Conservation (phyloP, 1,140 invertebrate species). For the Globodera ellingtonae region DNA sequence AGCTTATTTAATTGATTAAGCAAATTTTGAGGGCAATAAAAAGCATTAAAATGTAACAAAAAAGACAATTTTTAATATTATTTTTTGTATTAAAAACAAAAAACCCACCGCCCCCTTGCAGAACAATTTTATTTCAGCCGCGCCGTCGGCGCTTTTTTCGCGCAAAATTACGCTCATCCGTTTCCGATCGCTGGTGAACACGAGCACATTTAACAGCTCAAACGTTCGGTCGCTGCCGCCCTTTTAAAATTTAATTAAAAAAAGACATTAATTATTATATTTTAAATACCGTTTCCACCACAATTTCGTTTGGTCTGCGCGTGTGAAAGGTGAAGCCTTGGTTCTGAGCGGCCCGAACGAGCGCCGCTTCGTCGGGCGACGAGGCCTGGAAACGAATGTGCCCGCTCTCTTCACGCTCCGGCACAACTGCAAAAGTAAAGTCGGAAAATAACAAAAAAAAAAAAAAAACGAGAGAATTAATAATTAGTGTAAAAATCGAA, state of each 20-base stretch:
- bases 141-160: slow-evolving; percentile 68
- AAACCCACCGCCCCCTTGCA: slow-evolving; percentile 88
- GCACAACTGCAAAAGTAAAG: slow-evolving; percentile 76
- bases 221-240: slow-evolving; percentile 74
- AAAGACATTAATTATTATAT: not conserved
- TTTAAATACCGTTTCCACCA: slow-evolving; percentile 73
- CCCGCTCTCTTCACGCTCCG: slow-evolving; percentile 73
- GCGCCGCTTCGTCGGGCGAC: slow-evolving; percentile 92
- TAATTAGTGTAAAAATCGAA: no score
- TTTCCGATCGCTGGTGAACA: slow-evolving; percentile 90
- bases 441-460: not conserved
- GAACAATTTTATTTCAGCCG: slow-evolving; percentile 78
- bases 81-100: not conserved
- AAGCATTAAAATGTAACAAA: not conserved
- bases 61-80: not conserved
- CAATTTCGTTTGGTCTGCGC: slow-evolving; percentile 80
- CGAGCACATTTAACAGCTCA: slow-evolving; percentile 91
- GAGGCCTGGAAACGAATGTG: slow-evolving; percentile 84
- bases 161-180: slow-evolving; percentile 89
- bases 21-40: no score
- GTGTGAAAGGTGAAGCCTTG: slow-evolving; percentile 88
- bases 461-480: no score
- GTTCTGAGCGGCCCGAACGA: slow-evolving; percentile 84
- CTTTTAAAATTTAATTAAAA: slow-evolving; percentile 57
- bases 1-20: no score